Conservation (phyloP, 1,140 invertebrate genomes). For the Megathymus violae region DNA sequence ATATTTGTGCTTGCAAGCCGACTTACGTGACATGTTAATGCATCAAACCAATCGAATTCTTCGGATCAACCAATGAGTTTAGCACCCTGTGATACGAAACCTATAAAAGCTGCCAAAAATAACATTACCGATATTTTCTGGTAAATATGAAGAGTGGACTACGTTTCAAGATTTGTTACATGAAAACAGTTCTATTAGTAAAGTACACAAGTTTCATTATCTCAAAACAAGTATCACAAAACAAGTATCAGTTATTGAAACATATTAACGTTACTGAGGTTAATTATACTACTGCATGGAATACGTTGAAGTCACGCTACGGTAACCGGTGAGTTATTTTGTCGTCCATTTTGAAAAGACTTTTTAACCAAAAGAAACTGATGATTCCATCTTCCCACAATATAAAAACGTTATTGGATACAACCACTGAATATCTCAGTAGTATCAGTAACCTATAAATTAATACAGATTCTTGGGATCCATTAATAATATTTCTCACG, state of each 20-base stretch:
- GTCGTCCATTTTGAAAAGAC: constrained; percentile 55
- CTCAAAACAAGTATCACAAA: constrained; percentile 41
- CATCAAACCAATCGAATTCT: neutral
- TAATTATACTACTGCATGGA: constrained; percentile 65
- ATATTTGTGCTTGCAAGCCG: constrained; percentile 24
- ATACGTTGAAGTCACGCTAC: constrained; percentile 58
- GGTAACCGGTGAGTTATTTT: constrained; percentile 61
- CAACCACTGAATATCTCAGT: constrained; percentile 47
- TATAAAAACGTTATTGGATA: constrained; percentile 54
- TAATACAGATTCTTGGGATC: constrained; percentile 48
- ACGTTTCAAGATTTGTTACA: constrained; percentile 21
- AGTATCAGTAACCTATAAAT: constrained; percentile 47
- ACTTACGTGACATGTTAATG: constrained; percentile 19
- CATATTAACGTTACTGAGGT: constrained; percentile 49
- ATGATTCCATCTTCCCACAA: constrained; percentile 37
- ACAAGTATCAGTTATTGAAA: constrained; percentile 50
- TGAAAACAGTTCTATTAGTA: constrained; percentile 7
- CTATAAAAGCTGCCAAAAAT: constrained; percentile 10
- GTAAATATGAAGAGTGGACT: too few species aligned
- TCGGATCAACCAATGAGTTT: neutral
- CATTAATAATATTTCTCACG: constrained; percentile 48
- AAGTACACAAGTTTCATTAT: constrained; percentile 29
- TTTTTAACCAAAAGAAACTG: constrained; percentile 47
- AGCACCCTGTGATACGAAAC: neutral
- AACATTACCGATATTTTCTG: constrained; percentile 24